These are phyloP conservation scores for Apomyelois bistriatella DNA, from an alignment of 2,888 invertebrate species.

Conservation along the genomic window DNA sequence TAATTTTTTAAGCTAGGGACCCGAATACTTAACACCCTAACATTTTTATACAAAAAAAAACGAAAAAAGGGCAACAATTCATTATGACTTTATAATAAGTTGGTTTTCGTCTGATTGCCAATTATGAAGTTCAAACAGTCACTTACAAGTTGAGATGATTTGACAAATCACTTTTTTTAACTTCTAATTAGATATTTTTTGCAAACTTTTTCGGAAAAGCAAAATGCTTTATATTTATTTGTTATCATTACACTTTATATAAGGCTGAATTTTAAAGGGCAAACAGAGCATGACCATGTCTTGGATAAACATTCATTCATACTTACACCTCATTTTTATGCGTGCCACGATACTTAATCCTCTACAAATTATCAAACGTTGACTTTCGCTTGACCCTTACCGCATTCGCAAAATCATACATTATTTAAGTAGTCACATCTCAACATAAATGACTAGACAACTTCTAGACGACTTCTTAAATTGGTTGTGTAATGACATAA, in stretches of 20 bases:
- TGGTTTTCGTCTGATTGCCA: constrained; percentile 13
- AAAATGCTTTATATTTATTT: too few relatives aligned
- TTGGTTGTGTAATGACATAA: constrained; percentile 5
- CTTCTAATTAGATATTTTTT: constrained; percentile 11
- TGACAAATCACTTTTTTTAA: constrained; percentile 9
- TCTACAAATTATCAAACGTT: too few relatives aligned
- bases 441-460: not conserved
- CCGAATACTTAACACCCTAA: too few relatives aligned
- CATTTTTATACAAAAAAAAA: not conserved
- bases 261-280: too few relatives aligned
- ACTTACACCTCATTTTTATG: too few relatives aligned
- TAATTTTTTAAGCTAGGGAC: too few relatives aligned
- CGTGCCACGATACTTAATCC: too few relatives aligned
- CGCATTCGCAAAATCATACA: not conserved
- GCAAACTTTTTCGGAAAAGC: not conserved
- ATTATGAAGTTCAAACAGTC: constrained; percentile 10
- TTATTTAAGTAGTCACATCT: not conserved
- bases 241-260: too few relatives aligned
- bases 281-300: too few relatives aligned
- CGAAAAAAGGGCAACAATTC: not conserved
- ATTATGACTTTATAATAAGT: constrained; percentile 12
- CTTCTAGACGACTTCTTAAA: constrained; percentile 11
- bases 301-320: too few relatives aligned
- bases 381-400: not conserved
- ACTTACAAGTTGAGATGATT: constrained; percentile 8